Percentiles rank a stretch among this genome's conserved stretches.
Evolutionary conservation across 1,140 invertebrate species (phyloP).

Genomic region (Drosophila bifasciata): DNA sequence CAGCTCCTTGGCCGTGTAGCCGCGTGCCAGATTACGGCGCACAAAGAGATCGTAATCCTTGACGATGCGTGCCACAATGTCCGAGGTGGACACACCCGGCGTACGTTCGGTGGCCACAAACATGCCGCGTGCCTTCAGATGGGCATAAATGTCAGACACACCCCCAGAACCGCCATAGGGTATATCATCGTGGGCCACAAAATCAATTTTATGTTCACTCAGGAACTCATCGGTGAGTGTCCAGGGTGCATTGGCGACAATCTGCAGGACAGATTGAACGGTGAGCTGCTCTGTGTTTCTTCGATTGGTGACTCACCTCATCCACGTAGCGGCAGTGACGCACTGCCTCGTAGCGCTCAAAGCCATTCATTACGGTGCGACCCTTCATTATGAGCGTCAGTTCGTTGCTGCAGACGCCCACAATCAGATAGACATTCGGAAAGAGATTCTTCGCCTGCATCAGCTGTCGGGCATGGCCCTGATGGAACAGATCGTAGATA

Average conservation of each 20-base stretch:
- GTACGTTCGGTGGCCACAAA: constrained; percentile 98
- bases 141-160: constrained; percentile 95
- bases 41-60: constrained; percentile 99
- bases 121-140: constrained; percentile 96
- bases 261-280: constrained; percentile 74
- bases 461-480: constrained; percentile 98
- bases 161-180: constrained; percentile 93
- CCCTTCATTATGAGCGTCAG: constrained; percentile 97
- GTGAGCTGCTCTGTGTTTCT: neutral
- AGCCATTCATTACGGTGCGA: constrained; percentile 98
- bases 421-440: constrained; percentile 98
- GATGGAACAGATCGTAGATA: constrained; percentile 97
- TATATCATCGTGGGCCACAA: constrained; percentile 99
- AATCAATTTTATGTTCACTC: constrained; percentile 98
- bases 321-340: constrained; percentile 99
- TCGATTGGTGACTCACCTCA: constrained; percentile 87
- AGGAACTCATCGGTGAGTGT: constrained; percentile 95
- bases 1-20: constrained; percentile 98
- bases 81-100: constrained; percentile 98
- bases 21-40: constrained; percentile 96
- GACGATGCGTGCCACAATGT: constrained; percentile 98
- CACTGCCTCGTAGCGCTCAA: constrained; percentile 97
- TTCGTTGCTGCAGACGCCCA: constrained; percentile 97
- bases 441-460: constrained; percentile 99
- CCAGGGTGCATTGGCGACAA: constrained; percentile 97